Conservation (phyloP, 2,797 vertebrate genomes). For the Poeciliopsis presidionis region DNA sequence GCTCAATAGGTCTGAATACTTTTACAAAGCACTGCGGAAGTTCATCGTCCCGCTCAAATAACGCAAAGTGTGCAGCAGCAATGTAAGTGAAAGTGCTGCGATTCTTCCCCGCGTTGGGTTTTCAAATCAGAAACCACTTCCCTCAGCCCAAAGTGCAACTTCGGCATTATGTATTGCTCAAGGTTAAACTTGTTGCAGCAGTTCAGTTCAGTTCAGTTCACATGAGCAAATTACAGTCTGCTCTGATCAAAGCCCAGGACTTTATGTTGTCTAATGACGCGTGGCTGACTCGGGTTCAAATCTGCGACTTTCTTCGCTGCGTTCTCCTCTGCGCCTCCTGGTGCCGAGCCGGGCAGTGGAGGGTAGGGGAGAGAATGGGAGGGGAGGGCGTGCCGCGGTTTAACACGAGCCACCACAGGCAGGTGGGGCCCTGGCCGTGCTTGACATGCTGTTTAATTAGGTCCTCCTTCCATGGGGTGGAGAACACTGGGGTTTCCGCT, state of each 20-base stretch:
- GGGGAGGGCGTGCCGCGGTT: conserved; percentile 35
- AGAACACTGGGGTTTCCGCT: conserved; percentile 35
- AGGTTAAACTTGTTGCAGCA: background rate
- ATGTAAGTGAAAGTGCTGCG: background rate
- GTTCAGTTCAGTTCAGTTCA: conserved; percentile 17
- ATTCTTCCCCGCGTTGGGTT: background rate
- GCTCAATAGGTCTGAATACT: background rate
- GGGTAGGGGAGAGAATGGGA: background rate
- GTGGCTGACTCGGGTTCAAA: conserved; percentile 10
- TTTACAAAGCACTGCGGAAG: background rate
- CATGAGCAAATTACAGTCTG: conserved; percentile 26
- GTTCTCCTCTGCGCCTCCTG: conserved; percentile 24
- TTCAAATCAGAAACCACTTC: background rate
- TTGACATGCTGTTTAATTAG: conserved; percentile 59
- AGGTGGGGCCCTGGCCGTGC: conserved; percentile 59
- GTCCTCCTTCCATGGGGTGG: conserved; percentile 19
- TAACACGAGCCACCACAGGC: conserved; percentile 47
- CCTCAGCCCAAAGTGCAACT: background rate
- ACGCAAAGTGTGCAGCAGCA: background rate
- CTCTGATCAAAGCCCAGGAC: conserved; percentile 19
- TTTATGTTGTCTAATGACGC: conserved; percentile 29
- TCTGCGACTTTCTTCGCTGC: background rate
- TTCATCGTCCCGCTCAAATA: background rate
- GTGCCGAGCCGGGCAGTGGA: conserved; percentile 39
- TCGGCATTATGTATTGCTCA: background rate